Evolutionary conservation across 2,113 vertebrate genomes (phyloP).

Genomic region (Columba janthina): DNA sequence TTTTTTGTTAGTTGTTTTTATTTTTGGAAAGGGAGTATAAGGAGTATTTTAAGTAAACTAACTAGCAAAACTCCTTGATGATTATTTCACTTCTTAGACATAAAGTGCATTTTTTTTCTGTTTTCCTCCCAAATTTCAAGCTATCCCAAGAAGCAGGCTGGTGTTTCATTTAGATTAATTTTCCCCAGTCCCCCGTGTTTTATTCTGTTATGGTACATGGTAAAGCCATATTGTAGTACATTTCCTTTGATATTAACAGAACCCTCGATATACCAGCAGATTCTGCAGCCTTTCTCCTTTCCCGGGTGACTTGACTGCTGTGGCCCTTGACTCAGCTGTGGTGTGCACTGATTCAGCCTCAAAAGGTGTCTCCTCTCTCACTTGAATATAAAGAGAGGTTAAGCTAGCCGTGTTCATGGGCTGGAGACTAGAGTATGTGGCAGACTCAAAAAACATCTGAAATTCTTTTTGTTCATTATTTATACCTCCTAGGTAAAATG

Average conservation of each 20-base stretch:
- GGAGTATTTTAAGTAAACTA: neutral
- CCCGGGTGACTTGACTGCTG: neutral
- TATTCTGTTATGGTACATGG: neutral
- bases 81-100: neutral
- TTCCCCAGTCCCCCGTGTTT: neutral
- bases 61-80: neutral
- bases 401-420: neutral
- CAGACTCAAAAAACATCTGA: neutral
- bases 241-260: neutral
- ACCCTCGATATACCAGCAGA: neutral
- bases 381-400: neutral
- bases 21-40: rapidly evolving
- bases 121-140: neutral
- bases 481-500: neutral
- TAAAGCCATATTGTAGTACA: neutral
- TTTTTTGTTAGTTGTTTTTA: neutral
- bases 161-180: neutral
- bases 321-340: neutral
- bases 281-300: neutral
- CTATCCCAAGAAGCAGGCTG: neutral
- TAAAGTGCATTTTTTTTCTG: neutral
- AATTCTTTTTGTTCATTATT: neutral
- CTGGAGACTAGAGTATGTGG: neutral
- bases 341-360: neutral
- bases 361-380: neutral